Percentiles rank a stretch among this genome's conserved stretches.
phyloP scores from a whole-genome alignment of 30 jellyfish, hydroid and myxozoan genomes.

The Cassiopea andromeda region DNA sequence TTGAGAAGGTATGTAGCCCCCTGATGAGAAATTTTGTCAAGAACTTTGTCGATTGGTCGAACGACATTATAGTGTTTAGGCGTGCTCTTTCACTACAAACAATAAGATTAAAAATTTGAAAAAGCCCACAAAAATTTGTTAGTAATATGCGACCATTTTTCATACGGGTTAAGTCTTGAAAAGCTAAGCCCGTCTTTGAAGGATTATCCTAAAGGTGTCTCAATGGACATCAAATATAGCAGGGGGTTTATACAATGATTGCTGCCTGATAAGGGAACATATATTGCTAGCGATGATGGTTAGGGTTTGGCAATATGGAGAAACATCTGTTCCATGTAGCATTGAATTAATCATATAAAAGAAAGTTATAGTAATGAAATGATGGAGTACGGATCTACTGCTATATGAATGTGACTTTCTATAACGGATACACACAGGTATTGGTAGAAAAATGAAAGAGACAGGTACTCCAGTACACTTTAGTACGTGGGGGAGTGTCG shows the following conservation, averaged over 20 bases:
- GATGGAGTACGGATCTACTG: background rate
- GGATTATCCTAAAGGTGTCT: slow-evolving; percentile 34
- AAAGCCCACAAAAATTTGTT: slow-evolving; percentile 42
- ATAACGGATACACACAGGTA: too few species aligned
- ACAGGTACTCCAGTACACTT: too few species aligned
- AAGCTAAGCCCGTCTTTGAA: slow-evolving; percentile 23
- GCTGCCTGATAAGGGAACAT: background rate
- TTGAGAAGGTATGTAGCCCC: background rate
- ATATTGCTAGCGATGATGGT: background rate
- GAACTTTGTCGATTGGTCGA: slow-evolving; percentile 4
- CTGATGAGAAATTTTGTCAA: slow-evolving; percentile 20
- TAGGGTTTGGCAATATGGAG: background rate
- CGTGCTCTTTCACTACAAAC: background rate
- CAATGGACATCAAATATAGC: background rate
- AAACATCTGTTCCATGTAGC: slow-evolving; percentile 4
- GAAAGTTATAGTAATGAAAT: background rate
- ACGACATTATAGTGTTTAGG: background rate
- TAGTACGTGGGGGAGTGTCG: background rate
- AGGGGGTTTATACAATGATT: slow-evolving; percentile 1
- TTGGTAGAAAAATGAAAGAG: background rate
- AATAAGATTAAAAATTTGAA: slow-evolving; percentile 18
- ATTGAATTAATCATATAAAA: background rate
- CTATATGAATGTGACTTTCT: background rate
- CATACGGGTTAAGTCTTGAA: slow-evolving; percentile 8
- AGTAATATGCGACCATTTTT: slow-evolving; percentile 26